A percentile compares a stretch with the other conserved stretches of the same genome.
Conservation (phyloP, 2,113 vertebrate genomes). For the Cinclus cinclus region DNA sequence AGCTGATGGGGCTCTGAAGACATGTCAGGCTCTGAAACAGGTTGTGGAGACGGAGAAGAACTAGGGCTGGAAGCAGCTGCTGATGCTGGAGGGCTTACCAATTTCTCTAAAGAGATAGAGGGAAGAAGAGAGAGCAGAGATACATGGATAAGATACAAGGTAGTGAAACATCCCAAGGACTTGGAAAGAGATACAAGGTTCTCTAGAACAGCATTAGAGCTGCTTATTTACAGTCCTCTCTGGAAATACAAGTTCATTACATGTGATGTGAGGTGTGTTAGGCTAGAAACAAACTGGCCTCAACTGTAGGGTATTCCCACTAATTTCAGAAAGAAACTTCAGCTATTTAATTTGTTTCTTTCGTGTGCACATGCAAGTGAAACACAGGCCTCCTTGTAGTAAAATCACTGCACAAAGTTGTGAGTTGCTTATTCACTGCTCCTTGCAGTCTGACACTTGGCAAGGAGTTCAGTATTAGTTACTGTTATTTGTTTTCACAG, state of each 20-base stretch:
- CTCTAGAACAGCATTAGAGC: conserved; percentile 28
- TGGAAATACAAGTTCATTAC: neutral
- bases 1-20: conserved; percentile 82
- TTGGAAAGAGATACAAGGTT: conserved; percentile 58
- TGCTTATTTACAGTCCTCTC: conserved; percentile 1
- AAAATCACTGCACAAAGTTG: neutral
- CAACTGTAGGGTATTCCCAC: neutral
- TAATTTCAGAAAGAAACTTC: neutral
- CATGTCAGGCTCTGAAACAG: conserved; percentile 81
- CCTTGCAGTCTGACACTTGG: neutral
- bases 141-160: conserved; percentile 63
- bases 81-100: conserved; percentile 84
- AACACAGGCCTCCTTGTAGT: neutral
- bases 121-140: conserved; percentile 73
- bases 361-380: accelerated
- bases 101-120: conserved; percentile 77
- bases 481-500: neutral
- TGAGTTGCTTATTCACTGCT: neutral
- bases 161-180: conserved; percentile 30
- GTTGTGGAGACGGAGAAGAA: conserved; percentile 85
- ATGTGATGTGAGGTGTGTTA: neutral
- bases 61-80: conserved; percentile 85
- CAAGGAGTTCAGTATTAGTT: neutral
- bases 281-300: neutral
- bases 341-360: neutral